phyloP scores from a whole-genome alignment of 2,113 vertebrate species.

The Pungitius pungitius region DNA sequence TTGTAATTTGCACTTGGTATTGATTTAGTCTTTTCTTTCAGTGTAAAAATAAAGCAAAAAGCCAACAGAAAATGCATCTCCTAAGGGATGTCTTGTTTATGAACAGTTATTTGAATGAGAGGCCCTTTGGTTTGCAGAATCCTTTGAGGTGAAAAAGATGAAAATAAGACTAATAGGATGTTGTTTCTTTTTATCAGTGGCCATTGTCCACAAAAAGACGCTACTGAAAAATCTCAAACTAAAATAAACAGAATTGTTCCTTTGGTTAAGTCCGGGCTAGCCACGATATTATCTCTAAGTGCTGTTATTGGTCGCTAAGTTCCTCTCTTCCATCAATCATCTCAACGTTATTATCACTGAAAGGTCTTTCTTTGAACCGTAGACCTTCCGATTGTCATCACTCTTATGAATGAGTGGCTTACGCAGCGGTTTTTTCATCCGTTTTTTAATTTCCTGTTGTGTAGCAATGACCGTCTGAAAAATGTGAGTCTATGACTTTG shows the following conservation, averaged over 20 bases:
- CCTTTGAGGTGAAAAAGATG: neutral
- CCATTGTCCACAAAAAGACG: neutral
- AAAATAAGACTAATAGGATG: neutral
- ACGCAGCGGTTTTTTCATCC: slow-evolving; percentile 31
- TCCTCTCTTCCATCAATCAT: slow-evolving; percentile 57
- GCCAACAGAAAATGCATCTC: neutral
- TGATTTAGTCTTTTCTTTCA: neutral
- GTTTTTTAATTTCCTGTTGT: slow-evolving; percentile 81
- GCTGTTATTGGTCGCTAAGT: slow-evolving; percentile 39
- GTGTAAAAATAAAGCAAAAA: neutral
- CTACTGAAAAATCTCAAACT: neutral
- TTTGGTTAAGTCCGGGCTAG: neutral
- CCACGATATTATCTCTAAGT: neutral
- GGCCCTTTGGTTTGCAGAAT: neutral
- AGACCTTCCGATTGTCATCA: slow-evolving; percentile 60
- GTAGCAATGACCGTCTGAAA: slow-evolving; percentile 44
- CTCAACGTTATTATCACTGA: slow-evolving; percentile 39
- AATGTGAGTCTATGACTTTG: slow-evolving; percentile 38
- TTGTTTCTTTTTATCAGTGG: neutral
- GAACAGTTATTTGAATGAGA: neutral
- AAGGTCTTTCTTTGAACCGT: slow-evolving; percentile 42
- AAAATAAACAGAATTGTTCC: slow-evolving; percentile 9
- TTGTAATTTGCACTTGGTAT: neutral
- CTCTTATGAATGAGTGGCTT: slow-evolving; percentile 44
- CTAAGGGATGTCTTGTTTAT: no score